Conservation (phyloP, 2,113 vertebrate species). For the Tragelaphus strepsiceros region DNA sequence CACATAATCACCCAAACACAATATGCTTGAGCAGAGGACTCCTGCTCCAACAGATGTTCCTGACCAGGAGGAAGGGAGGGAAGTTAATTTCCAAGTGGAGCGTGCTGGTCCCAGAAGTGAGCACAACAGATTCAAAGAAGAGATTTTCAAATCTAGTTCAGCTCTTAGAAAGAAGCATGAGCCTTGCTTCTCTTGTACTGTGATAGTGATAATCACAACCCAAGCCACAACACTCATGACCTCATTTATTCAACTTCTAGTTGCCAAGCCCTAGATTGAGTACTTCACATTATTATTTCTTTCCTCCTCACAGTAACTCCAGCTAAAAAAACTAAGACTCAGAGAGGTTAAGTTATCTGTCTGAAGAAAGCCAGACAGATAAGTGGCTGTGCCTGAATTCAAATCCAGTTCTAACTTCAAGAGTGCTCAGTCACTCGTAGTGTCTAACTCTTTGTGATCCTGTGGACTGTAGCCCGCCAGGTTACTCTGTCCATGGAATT, state of each 20-base stretch:
- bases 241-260: not conserved
- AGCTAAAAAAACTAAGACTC: not conserved
- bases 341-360: slow-evolving; percentile 17
- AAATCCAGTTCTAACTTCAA: slow-evolving; percentile 12
- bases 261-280: not conserved
- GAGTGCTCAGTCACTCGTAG: not conserved
- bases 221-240: not conserved
- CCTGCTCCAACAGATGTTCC: slow-evolving; percentile 27
- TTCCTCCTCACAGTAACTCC: not conserved
- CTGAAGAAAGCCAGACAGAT: not conserved
- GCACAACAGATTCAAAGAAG: not conserved
- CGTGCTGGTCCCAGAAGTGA: not conserved
- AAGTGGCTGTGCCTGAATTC: slow-evolving; percentile 1
- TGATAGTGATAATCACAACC: not conserved
- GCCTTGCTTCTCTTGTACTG: not conserved
- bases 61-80: slow-evolving; percentile 23
- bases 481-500: not conserved
- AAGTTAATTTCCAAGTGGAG: slow-evolving; percentile 23
- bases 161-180: not conserved
- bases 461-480: not conserved
- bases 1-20: slow-evolving; percentile 33
- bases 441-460: not conserved
- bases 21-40: slow-evolving; percentile 37
- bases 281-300: not conserved
- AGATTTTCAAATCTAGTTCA: slow-evolving; percentile 27